Conservation (phyloP, 2,888 invertebrate genomes). For the Lithodes maja region DNA sequence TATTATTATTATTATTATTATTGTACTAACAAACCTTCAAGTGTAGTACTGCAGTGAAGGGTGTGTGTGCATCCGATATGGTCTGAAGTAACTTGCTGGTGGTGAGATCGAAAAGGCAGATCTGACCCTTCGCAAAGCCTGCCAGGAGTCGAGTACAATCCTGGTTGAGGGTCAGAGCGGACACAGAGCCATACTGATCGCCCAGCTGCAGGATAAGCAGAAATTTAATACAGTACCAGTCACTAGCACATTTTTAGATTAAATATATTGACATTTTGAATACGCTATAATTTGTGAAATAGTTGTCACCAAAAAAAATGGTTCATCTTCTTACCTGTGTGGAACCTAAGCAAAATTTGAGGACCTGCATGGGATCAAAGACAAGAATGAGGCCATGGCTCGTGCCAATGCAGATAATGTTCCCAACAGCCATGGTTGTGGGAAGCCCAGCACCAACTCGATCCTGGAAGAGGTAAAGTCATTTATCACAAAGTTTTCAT, state of each 20-base stretch:
- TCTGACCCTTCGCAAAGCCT: slow-evolving; percentile 87
- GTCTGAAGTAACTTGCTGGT: slow-evolving; percentile 84
- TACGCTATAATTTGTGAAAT: too few species aligned
- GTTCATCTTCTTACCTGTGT: slow-evolving; percentile 45
- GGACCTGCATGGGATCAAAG: slow-evolving; percentile 89
- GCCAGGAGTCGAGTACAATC: slow-evolving; percentile 90
- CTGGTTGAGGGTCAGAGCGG: slow-evolving; percentile 72
- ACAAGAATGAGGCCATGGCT: slow-evolving; percentile 93
- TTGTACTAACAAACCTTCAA: slow-evolving; percentile 77
- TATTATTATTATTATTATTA: too few species aligned
- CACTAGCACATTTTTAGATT: too few species aligned
- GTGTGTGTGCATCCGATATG: slow-evolving; percentile 87
- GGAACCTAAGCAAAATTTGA: slow-evolving; percentile 88
- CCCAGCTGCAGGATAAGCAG: slow-evolving; percentile 63
- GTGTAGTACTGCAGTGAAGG: slow-evolving; percentile 87
- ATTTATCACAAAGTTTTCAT: neutral
- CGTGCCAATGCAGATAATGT: slow-evolving; percentile 88
- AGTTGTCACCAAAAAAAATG: too few species aligned
- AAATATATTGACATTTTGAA: too few species aligned
- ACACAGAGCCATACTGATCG: slow-evolving; percentile 80
- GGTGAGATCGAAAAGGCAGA: slow-evolving; percentile 90
- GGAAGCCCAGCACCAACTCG: slow-evolving; percentile 91
- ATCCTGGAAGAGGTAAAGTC: slow-evolving; percentile 79
- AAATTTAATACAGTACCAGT: too few species aligned
- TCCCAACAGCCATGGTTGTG: slow-evolving; percentile 79